Conservation (phyloP, 2,113 vertebrate genomes). For the Vombatus ursinus region DNA sequence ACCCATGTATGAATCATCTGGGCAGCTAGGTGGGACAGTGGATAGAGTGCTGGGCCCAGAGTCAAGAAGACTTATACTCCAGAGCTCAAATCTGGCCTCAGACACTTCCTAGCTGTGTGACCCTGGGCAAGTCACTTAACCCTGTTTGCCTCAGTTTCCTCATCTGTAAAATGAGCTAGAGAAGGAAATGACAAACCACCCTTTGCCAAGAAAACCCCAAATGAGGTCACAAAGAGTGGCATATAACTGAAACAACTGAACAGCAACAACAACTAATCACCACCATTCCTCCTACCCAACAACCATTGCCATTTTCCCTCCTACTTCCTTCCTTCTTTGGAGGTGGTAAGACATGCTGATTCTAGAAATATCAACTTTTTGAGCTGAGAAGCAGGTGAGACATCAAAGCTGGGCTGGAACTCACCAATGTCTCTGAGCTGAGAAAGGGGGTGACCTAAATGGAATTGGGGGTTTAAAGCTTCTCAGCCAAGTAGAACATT, state of each 20-base stretch:
- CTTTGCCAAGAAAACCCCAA: neutral
- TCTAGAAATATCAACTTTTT: neutral
- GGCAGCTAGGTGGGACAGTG: too few relatives aligned
- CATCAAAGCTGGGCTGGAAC: neutral
- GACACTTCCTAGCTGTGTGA: too few relatives aligned
- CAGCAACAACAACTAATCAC: neutral
- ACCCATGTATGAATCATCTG: too few relatives aligned
- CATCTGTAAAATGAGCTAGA: neutral
- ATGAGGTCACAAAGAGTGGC: too few relatives aligned
- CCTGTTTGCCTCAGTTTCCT: neutral
- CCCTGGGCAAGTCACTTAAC: too few relatives aligned
- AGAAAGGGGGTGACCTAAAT: neutral
- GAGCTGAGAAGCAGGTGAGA: neutral
- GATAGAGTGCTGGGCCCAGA: too few relatives aligned
- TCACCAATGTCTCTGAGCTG: neutral
- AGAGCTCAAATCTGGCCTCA: too few relatives aligned
- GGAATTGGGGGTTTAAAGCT: neutral
- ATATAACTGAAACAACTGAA: too few relatives aligned
- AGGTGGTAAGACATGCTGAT: too few relatives aligned
- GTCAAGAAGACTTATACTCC: too few relatives aligned
- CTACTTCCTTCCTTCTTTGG: too few relatives aligned
- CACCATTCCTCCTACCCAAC: neutral
- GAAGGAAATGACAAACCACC: neutral
- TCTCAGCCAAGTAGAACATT: neutral
- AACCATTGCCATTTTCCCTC: neutral